Conservation (phyloP, 2,797 vertebrate species). For the Brachyrhaphis roseni region DNA sequence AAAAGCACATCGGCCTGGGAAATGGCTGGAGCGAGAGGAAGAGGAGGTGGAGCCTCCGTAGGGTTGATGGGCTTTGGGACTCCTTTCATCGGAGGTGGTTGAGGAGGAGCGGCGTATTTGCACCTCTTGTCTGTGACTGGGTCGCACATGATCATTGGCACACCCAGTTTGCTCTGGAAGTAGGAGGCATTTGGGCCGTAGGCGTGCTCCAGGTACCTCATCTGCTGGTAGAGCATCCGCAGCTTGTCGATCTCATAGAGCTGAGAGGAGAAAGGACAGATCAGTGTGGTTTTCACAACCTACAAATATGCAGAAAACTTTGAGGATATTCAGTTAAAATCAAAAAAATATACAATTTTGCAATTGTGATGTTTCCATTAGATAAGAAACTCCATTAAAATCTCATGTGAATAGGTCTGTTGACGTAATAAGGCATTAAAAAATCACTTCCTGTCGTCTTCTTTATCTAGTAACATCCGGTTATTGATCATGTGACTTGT, state of each 20-base stretch:
- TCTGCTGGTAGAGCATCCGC: slow-evolving; percentile 86
- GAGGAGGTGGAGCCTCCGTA: slow-evolving; percentile 35
- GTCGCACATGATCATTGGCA: slow-evolving; percentile 75
- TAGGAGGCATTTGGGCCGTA: slow-evolving; percentile 81
- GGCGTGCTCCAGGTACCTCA: slow-evolving; percentile 80
- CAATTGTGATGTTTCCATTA: too few relatives aligned
- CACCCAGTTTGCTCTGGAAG: slow-evolving; percentile 80
- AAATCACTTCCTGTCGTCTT: too few relatives aligned
- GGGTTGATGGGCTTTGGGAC: slow-evolving; percentile 41
- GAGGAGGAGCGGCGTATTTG: slow-evolving; percentile 52
- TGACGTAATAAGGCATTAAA: too few relatives aligned
- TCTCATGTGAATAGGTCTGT: too few relatives aligned
- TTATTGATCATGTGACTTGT: too few relatives aligned
- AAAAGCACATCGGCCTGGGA: slow-evolving; percentile 78
- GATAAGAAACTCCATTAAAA: too few relatives aligned
- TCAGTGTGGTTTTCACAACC: too few relatives aligned
- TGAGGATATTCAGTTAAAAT: too few relatives aligned
- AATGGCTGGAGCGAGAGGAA: slow-evolving; percentile 44
- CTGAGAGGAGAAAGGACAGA: slow-evolving; percentile 53
- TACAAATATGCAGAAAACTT: too few relatives aligned
- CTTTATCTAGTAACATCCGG: too few relatives aligned
- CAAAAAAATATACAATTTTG: too few relatives aligned
- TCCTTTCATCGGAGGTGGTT: slow-evolving; percentile 64
- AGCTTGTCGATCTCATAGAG: slow-evolving; percentile 86
- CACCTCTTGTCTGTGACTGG: slow-evolving; percentile 80